phyloP scores from a whole-genome alignment of 1,140 invertebrate species.

The Mercenaria mercenaria region DNA sequence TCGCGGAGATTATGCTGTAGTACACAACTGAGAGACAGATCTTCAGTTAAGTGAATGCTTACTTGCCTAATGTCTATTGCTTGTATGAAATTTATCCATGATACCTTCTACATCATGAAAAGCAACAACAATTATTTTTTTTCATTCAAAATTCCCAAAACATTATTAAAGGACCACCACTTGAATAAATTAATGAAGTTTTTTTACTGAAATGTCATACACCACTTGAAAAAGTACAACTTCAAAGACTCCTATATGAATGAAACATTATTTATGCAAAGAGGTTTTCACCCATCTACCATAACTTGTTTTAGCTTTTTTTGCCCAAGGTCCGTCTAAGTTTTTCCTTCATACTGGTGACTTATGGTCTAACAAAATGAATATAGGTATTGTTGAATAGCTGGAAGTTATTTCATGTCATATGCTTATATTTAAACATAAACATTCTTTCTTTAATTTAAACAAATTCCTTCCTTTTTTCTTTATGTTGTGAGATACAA shows the following conservation, averaged over 20 bases:
- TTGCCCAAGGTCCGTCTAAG: not conserved
- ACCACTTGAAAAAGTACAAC: not conserved
- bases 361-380: not conserved
- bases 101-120: no score
- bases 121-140: no score
- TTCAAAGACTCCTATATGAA: conserved; percentile 21
- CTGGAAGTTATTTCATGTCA: not conserved
- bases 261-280: conserved; percentile 30
- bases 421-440: no score
- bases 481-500: no score
- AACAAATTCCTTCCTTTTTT: no score
- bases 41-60: no score
- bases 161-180: not conserved
- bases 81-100: no score
- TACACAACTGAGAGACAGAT: no score
- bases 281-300: not conserved
- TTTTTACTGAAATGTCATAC: not conserved
- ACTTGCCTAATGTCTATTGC: no score
- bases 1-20: no score
- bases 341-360: not conserved
- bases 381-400: conserved; percentile 18
- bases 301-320: not conserved
- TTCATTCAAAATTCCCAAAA: not conserved
- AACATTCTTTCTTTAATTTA: no score
- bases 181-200: conserved; percentile 12